Base-by-base conservation (phyloP, 2,888 invertebrate genomes). In the Dolichomitus sp. region DNA sequence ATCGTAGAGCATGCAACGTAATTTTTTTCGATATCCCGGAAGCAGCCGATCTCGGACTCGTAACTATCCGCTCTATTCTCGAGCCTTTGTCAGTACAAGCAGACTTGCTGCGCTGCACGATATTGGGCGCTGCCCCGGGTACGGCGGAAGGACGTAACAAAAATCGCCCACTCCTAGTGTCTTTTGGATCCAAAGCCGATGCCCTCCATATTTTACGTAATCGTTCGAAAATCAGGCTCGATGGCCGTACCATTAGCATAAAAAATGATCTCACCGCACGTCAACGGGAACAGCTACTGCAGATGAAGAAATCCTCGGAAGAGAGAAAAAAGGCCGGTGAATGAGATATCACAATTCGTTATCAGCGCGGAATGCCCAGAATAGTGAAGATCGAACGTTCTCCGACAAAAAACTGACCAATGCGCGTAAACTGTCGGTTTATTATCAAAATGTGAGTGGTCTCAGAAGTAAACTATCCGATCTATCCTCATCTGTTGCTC, bases 361-460 rank as follows among this genome's bases (percentile, higher is more conserved):
- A 40, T 19, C 61, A 40, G 9, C 17, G 37, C n/a, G 61, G 61
- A 37, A 40, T 63, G 11, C 61, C 61, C 9, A 37, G 11, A 0
- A 37, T 63, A 1, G 61, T 63, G 0, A 5, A 19, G 9, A 63
- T 17, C 17, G 61, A 63, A 7, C 50, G 19, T 17, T n/a, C 4
- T n/a, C 17, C 37, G 0, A 2, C 1, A 61, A 61, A 61, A 61
- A 61, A 61, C 61, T 61, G 33, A 17, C 30, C 6, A 2, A 4
- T 1, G 19, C 1, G 33, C 27, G 9, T 1, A 6, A n/a, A 4
- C 17, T 61, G n/a, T 1, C 17, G 7, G 19, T 40, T 5, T 61
- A 61, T 17, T 61, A 33, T 17, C 61, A 61, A 40, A 61, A 61
- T 37, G 61, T 61, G 33, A 37, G 61, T 1, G 61, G 61, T 6